These are phyloP conservation scores for Sarcophaga subvicina DNA, from an alignment of 2,888 invertebrate species.

Conservation along the genomic window DNA sequence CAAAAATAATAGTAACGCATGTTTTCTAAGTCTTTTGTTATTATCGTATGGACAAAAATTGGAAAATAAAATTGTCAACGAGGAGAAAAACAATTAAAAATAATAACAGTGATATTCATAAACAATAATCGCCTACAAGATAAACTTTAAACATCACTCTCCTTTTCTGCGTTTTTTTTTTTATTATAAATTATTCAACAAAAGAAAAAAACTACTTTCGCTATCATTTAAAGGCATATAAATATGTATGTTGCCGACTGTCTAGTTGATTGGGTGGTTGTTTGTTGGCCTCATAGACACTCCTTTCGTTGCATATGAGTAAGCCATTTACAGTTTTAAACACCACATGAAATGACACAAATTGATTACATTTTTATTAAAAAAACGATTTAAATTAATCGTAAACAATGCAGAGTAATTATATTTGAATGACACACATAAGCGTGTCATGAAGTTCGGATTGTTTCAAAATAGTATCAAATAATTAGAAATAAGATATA, in stretches of 20 bases:
- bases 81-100: slow-evolving; percentile 41
- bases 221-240: slow-evolving; percentile 48
- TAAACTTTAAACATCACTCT: slow-evolving; percentile 40
- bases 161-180: slow-evolving; percentile 24
- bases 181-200: background rate
- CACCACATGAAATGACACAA: slow-evolving; percentile 48
- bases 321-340: slow-evolving; percentile 38
- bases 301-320: slow-evolving; percentile 50
- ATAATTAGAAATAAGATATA: background rate
- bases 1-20: slow-evolving; percentile 25
- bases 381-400: slow-evolving; percentile 42
- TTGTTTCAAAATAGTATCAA: background rate
- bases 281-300: slow-evolving; percentile 23
- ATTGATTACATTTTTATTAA: slow-evolving; percentile 59
- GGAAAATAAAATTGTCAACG: slow-evolving; percentile 16
- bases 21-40: slow-evolving; percentile 54
- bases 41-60: background rate
- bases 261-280: slow-evolving; percentile 9
- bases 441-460: background rate
- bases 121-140: slow-evolving; percentile 59
- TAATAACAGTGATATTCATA: slow-evolving; percentile 53
- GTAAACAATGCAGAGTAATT: background rate
- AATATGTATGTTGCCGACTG: slow-evolving; percentile 15
- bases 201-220: slow-evolving; percentile 63
- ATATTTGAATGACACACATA: slow-evolving; percentile 26